A percentile compares a stretch with the other conserved stretches of the same genome.
Evolutionary conservation across 2,888 invertebrate species (phyloP).

Genomic region (Drosophila mercatorum): DNA sequence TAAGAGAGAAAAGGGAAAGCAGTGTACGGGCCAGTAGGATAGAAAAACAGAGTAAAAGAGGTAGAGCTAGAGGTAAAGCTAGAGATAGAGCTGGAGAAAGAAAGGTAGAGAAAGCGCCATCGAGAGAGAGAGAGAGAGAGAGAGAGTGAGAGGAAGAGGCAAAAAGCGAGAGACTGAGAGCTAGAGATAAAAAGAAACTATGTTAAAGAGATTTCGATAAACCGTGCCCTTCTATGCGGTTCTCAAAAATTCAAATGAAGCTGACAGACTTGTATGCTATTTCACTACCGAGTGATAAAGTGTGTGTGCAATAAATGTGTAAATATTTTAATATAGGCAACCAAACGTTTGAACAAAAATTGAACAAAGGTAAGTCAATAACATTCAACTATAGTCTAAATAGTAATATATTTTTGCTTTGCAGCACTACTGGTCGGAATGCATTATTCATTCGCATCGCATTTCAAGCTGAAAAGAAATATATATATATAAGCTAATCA

Average conservation of each 20-base stretch:
- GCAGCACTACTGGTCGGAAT: not conserved
- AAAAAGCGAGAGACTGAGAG: too few relatives aligned
- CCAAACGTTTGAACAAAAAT: not conserved
- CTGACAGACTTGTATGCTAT: not conserved
- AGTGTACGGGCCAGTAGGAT: not conserved
- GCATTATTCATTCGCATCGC: not conserved
- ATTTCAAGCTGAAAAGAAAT: not conserved
- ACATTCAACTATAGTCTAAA: not conserved
- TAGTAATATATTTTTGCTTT: not conserved
- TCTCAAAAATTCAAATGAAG: not conserved
- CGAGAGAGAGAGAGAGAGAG: too few relatives aligned
- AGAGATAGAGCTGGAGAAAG: not conserved
- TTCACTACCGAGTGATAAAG: not conserved
- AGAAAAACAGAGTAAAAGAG: not conserved
- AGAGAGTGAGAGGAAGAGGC: not conserved
- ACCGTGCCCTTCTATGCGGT: not conserved
- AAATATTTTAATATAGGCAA: not conserved
- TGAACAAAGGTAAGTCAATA: not conserved
- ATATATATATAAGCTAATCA: slow-evolving; percentile 30
- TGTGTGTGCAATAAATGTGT: not conserved
- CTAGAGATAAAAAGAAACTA: too few relatives aligned
- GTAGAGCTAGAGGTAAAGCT: too few relatives aligned
- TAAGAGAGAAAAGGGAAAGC: not conserved
- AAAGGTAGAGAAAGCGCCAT: too few relatives aligned
- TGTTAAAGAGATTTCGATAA: not conserved